Base-by-base conservation (phyloP, 2,797 vertebrate species). In the Bovichtus variegatus region DNA sequence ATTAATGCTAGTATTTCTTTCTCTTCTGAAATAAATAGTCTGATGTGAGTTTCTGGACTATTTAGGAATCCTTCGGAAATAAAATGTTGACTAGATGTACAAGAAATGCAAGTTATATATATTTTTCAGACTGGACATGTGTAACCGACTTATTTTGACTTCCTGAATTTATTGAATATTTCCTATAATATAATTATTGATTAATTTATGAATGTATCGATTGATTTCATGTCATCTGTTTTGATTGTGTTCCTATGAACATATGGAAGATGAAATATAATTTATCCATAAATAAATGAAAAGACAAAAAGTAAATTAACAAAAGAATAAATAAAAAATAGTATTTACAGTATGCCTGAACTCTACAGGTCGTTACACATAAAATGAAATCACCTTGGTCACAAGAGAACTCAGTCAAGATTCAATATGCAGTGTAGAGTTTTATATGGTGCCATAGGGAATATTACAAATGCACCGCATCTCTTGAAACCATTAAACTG, bases 331-430 rank as follows among this genome's bases (percentile, higher is more conserved):
- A n/a, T n/a, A 53, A 69, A 50, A n/a, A 1, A 18, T 0, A 12
- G 3, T 57, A 27, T 74, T 74, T 29, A 46, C 4, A 53, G 5
- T 9, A 12, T n/a, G 15, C 13, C 16, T 63, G 34, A 58, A 47
- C 40, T 55, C 76, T 44, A 63, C 40, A 60, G 46, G 76, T 63
- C 82, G 51, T 65, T 70, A 29, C 21, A 31, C 53, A 47, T 71
- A 16, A 55, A 44, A 55, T 55, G 2, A 67, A 78, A 70, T 65
- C 53, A 36, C 40, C 9, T 54, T 1, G 5, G 47, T 51, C 71
- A 55, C 47, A 55, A 64, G 47, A 50, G 71, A 61, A 34, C 54
- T 1, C 47, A 43, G n/a, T 27, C 54, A 44, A 46, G 46, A 68
- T 50, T 78, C 47, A 76, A 49, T 60, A 63, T 47, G 27, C 64